These are phyloP conservation scores for Falco rusticolus DNA, from an alignment of 2,797 vertebrate species.

Conservation along the genomic window DNA sequence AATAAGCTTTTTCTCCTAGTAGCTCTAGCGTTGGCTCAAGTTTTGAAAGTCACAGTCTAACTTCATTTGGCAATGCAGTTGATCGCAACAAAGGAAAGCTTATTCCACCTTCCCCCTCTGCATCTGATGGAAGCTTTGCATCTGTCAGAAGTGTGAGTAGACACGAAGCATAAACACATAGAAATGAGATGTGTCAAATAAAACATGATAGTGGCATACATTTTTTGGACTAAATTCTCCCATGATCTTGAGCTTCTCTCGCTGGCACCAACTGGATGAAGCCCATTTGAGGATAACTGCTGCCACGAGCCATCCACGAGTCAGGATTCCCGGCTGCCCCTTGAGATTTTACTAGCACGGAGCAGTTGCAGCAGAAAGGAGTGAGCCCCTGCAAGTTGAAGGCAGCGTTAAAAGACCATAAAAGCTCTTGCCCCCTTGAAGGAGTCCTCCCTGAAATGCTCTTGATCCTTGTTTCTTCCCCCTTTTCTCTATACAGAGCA, in stretches of 20 bases:
- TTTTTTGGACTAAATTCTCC: not conserved
- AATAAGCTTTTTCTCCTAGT: not conserved
- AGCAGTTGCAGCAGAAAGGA: not conserved
- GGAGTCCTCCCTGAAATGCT: not conserved
- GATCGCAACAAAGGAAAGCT: not conserved
- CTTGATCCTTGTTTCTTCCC: not conserved
- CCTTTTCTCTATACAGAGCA: not conserved
- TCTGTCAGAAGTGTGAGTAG: not conserved
- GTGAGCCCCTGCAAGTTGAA: not conserved
- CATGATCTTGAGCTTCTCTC: not conserved
- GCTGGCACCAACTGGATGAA: not conserved
- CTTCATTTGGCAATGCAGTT: not conserved
- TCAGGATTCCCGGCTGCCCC: not conserved
- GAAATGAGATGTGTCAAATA: not conserved
- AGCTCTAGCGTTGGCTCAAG: not conserved
- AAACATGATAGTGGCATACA: not conserved
- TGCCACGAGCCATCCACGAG: not conserved
- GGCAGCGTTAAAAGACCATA: not conserved
- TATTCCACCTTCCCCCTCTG: not conserved
- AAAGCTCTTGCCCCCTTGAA: not conserved
- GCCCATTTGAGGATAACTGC: not conserved
- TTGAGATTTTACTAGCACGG: fast-evolving
- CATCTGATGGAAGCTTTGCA: not conserved
- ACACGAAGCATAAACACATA: not conserved
- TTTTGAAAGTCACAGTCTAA: not conserved